Base-by-base conservation (phyloP, 2,113 vertebrate species). In the Macroglossus sobrinus region DNA sequence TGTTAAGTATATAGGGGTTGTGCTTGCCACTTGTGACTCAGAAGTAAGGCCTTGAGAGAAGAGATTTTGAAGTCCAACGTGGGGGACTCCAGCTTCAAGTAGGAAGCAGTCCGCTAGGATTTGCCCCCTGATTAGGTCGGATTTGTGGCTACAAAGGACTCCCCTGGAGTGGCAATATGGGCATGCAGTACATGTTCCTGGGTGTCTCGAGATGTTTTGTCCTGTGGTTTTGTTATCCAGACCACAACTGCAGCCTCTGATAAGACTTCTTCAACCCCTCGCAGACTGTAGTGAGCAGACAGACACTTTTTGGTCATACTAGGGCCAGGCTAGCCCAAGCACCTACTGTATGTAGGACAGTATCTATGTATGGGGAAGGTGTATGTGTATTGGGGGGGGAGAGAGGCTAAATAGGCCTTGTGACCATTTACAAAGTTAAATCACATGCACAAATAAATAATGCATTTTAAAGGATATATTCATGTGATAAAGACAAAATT, bases 321-420 rank as follows among this genome's bases (percentile, higher is more conserved):
- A 79, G 12, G 35, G 61, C 43, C 71, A 66, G 33, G 55, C 26
- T 21, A 89, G 26, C 26, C 38, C 22, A 66, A 63, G 59, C 24
- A 19, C 55, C 76, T 38, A 8, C 47, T 71, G 22, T 57, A 30
- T 15, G 7, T 35, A 33, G 57, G 81, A 22, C 30, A 64, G 12
- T 59, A 43, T 71, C 35, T 71, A 35, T 47, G 33, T 75, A 24
- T 11, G 3, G 22, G 30, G n/a, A 96, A 33, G 19, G 16, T 8
- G 3, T 12, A 1, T 4, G 5, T 2, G 1, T 1, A 9, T 9
- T 2, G 5, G 1, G 0, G 0, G 14, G 12, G 2, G 21, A 9
- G 15, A 26, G 30, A 89, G 28, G 11, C 53, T 38, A 66, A 53
- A 66, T n/a, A 72, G 87, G 28, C 18, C 24, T 16, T 13, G 21